Percentiles rank a stretch among this genome's conserved stretches.
These are phyloP conservation scores for Grapholita molesta DNA, from an alignment of 1,140 invertebrate genomes.

Conservation along the genomic window DNA sequence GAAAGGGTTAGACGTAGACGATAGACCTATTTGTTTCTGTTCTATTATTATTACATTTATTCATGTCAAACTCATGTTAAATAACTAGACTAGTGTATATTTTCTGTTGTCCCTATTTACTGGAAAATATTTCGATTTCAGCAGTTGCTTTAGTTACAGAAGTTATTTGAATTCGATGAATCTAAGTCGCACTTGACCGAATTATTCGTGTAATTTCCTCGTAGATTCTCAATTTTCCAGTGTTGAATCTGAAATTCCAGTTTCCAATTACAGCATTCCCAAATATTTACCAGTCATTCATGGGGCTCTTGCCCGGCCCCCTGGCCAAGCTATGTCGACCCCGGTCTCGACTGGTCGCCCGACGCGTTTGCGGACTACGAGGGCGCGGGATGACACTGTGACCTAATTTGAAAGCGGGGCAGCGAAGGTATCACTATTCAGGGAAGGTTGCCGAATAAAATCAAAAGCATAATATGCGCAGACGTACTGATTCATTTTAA, in stretches of 20 bases:
- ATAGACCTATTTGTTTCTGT: no score
- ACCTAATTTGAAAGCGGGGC: constrained; percentile 56
- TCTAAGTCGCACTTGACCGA: not conserved
- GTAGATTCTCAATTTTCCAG: not conserved
- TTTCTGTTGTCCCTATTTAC: no score
- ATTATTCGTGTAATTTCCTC: not conserved
- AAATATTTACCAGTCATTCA: constrained; percentile 11
- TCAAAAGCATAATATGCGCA: not conserved
- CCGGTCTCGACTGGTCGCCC: constrained; percentile 28
- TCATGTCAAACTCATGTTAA: no score
- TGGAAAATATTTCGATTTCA: no score
- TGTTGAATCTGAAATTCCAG: not conserved
- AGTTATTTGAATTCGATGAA: no score
- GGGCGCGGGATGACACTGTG: constrained; percentile 44
- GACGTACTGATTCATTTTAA: not conserved
- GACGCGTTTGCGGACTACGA: constrained; percentile 28
- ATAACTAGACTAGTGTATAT: no score
- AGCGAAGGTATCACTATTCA: constrained; percentile 37
- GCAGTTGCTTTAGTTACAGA: no score
- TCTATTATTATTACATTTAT: no score
- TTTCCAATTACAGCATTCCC: not conserved
- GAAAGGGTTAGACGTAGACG: no score
- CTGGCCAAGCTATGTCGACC: not conserved
- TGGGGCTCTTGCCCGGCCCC: not conserved
- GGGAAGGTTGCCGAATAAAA: not conserved